A percentile compares a stretch with the other conserved stretches of the same genome.
Conservation (phyloP, 2,797 vertebrate genomes). For the Onychomys arenicola region DNA sequence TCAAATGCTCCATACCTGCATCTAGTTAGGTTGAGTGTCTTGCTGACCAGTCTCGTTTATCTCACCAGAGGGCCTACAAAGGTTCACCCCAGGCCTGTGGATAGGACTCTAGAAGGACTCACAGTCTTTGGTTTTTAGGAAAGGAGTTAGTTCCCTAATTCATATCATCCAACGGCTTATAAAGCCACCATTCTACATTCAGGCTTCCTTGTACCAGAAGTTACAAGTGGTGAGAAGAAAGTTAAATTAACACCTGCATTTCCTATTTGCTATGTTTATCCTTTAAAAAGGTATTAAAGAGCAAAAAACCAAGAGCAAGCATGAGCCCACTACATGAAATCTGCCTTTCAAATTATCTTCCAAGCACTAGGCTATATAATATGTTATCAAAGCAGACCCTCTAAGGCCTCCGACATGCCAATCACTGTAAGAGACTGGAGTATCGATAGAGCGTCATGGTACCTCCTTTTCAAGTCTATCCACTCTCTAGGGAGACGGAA, state of each 20-base stretch:
- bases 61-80: not conserved
- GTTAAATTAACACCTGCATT: conserved; percentile 39
- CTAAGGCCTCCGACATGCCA: conserved; percentile 58
- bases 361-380: conserved; percentile 64
- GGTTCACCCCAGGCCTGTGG: not conserved
- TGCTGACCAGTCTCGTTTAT: not conserved
- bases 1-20: not conserved
- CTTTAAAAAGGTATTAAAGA: conserved; percentile 47
- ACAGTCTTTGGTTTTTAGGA: not conserved
- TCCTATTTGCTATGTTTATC: not conserved
- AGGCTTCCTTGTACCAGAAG: not conserved
- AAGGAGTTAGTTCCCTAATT: not conserved
- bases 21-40: not conserved
- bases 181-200: conserved; percentile 15
- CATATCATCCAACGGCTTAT: not conserved
- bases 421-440: conserved; percentile 65
- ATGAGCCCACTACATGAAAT: conserved; percentile 67
- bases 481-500: conserved; percentile 68
- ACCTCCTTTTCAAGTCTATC: conserved; percentile 67
- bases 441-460: conserved; percentile 65
- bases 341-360: conserved; percentile 62
- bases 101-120: not conserved
- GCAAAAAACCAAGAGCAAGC: conserved; percentile 22
- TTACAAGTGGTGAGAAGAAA: not conserved
- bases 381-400: conserved; percentile 67